phyloP scores from a whole-genome alignment of 2,888 invertebrate species.

The Melanotus villosus region DNA sequence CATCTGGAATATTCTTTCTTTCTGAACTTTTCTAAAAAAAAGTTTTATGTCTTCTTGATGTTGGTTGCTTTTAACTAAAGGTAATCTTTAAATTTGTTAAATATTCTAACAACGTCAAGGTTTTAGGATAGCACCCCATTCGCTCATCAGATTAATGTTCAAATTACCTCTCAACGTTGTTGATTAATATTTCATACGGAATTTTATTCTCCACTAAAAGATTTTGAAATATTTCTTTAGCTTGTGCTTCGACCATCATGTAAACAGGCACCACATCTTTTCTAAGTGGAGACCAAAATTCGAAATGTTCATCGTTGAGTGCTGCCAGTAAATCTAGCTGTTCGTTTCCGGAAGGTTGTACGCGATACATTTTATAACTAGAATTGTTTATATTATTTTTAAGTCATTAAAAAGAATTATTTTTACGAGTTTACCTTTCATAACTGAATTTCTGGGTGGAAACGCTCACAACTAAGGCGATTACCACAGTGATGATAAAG shows the following conservation, averaged over 20 bases:
- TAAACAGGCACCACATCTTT: conserved; percentile 66
- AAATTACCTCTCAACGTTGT: conserved; percentile 70
- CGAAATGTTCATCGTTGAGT: conserved; percentile 53
- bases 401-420: too few species aligned
- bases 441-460: conserved; percentile 33
- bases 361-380: conserved; percentile 67
- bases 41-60: too few species aligned
- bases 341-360: conserved; percentile 60
- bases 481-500: conserved; percentile 1
- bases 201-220: conserved; percentile 64
- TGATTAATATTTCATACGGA: conserved; percentile 65
- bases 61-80: too few species aligned
- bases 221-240: conserved; percentile 62
- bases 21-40: conserved; percentile 34
- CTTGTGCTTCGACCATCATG: conserved; percentile 66
- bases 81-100: too few species aligned
- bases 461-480: conserved; percentile 28
- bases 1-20: conserved; percentile 29
- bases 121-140: too few species aligned
- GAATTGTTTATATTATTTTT: too few species aligned
- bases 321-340: conserved; percentile 61
- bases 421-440: conserved; percentile 31
- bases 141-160: too few species aligned
- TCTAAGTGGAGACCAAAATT: conserved; percentile 62
- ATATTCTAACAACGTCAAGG: too few species aligned